Base-by-base conservation (phyloP, 1,140 invertebrate species). In the Zaprionus inermis region DNA sequence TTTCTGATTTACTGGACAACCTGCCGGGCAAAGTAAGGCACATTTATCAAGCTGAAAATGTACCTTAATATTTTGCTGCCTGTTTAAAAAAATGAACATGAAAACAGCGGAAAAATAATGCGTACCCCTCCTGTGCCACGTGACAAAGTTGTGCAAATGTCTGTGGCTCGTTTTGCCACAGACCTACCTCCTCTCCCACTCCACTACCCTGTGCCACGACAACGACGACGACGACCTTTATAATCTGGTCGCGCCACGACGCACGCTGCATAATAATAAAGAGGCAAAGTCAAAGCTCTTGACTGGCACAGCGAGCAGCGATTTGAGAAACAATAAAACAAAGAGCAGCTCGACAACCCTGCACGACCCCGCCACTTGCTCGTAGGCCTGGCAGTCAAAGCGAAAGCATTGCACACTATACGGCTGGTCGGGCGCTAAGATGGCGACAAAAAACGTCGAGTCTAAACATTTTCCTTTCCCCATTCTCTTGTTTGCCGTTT, bases 11-110 rank as follows among this genome's bases (percentile, higher is more conserved):
- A 44, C 51, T 63, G 79, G 71, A 68, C 76, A 71, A 52, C 66
- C 79, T 70, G 71, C 65, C 57, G 71, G 52, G 67, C 12, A 41
- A 57, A 44, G 28, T 51, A 34, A 20, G 32, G 7, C 46, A 82
- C 84, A 89, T 89, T 89, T 83, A 89, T 88, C 71, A 88, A 78
- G 72, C 46, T 78, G 54, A 49, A 77, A 79, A 76, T 69, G 76
- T 76, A 65, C n/a, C 72, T 71, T 52, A 63, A 70, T 63, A 70
- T 63, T 51, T 60, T 30, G 7, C n/a, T 10, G 5, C 32, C 11
- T 22, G 44, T 22, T 49, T 22, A 5, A 49, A 49, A 49, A 18
- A 0, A 46, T 28, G 24, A 28, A 28, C 24, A 46, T 20, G 18
- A 20, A 46, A 18, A 5, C 20, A 49, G 11, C 44, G 38, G 38